A percentile compares a stretch with the other conserved stretches of the same genome.
Evolutionary conservation across 2,888 invertebrate species (phyloP).

Genomic region (Cerastis rubricosa): DNA sequence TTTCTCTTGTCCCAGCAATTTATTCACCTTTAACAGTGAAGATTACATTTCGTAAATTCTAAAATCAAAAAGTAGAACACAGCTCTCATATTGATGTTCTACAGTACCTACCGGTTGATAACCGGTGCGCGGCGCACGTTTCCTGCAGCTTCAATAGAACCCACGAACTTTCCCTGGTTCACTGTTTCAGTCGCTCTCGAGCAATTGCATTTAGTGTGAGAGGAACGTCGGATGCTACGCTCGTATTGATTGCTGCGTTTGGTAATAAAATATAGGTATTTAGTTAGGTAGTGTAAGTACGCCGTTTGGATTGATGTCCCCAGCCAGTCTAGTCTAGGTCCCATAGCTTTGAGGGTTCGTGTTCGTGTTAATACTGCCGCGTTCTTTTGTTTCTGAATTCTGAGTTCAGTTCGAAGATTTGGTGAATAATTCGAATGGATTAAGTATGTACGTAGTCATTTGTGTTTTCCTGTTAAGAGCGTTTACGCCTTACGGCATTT

Average conservation of each 20-base stretch:
- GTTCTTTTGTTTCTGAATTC: background rate
- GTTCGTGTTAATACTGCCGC: background rate
- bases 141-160: background rate
- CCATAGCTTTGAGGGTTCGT: background rate
- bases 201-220: slow-evolving; percentile 20
- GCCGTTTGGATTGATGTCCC: slow-evolving; percentile 11
- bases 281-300: background rate
- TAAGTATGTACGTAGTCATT: background rate
- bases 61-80: too few relatives aligned
- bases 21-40: too few relatives aligned
- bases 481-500: too few relatives aligned
- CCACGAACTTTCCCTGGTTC: background rate
- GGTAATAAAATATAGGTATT: background rate
- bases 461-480: background rate
- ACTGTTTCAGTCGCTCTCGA: slow-evolving; percentile 17
- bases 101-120: background rate
- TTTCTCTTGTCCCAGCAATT: too few relatives aligned
- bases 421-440: background rate
- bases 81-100: background rate
- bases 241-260: slow-evolving; percentile 21
- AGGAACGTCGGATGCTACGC: background rate
- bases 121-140: slow-evolving; percentile 5
- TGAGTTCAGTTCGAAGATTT: background rate
- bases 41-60: too few relatives aligned
- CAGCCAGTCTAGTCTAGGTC: background rate